These are phyloP conservation scores for Caenorhabditis uteleia DNA, from an alignment of 2,888 invertebrate genomes.

Conservation along the genomic window DNA sequence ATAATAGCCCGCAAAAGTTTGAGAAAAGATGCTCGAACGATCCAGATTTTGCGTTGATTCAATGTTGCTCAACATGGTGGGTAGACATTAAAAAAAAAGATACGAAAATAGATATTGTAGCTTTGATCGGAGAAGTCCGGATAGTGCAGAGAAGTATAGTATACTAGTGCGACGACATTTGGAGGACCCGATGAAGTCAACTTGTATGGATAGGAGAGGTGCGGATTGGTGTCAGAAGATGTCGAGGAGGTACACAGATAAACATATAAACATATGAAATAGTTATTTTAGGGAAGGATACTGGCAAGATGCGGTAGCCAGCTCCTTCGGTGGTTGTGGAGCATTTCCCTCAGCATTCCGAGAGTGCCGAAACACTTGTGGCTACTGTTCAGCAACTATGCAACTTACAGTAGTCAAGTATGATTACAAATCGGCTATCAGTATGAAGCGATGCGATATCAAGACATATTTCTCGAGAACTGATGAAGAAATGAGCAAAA, in stretches of 20 bases:
- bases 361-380: slow-evolving; percentile 62
- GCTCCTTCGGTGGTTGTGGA: slow-evolving; percentile 47
- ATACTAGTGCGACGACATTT: slow-evolving; percentile 31
- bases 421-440: slow-evolving; percentile 42
- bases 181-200: slow-evolving; percentile 42
- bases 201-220: slow-evolving; percentile 46
- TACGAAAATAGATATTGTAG: slow-evolving; percentile 12
- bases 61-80: slow-evolving; percentile 64
- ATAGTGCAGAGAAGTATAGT: slow-evolving; percentile 24
- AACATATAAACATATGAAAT: not conserved
- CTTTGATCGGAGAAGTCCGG: slow-evolving; percentile 35
- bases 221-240: slow-evolving; percentile 42
- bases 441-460: slow-evolving; percentile 40
- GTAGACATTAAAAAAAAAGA: not conserved
- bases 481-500: slow-evolving; percentile 37
- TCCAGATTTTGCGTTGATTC: slow-evolving; percentile 65
- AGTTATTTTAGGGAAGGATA: slow-evolving; percentile 46
- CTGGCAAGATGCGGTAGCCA: slow-evolving; percentile 45
- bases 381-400: slow-evolving; percentile 58
- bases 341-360: slow-evolving; percentile 64
- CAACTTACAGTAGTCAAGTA: slow-evolving; percentile 41
- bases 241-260: slow-evolving; percentile 27
- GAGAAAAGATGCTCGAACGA: slow-evolving; percentile 54
- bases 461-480: slow-evolving; percentile 51
- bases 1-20: slow-evolving; percentile 45